Conservation (phyloP, 2,888 invertebrate species). For the Anthrax anthrax region DNA sequence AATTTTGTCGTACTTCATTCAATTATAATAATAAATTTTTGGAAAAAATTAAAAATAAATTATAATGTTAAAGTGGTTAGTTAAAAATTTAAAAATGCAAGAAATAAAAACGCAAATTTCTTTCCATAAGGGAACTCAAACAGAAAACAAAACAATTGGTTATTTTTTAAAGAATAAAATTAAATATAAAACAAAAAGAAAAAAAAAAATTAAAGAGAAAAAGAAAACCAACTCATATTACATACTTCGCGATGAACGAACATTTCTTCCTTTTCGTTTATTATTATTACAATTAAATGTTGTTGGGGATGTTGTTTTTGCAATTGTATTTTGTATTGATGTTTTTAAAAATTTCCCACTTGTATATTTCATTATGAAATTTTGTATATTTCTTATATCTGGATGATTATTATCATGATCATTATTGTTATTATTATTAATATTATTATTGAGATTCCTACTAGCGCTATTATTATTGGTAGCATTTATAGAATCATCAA, state of each 20-base stretch:
- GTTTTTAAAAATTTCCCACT: conserved; percentile 3
- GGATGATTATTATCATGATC: conserved; percentile 1
- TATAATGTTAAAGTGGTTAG: no score
- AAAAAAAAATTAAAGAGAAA: background rate
- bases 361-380: conserved; percentile 5
- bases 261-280: conserved; percentile 7
- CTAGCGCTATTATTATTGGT: conserved; percentile 2
- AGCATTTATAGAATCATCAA: no score
- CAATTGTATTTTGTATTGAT: background rate
- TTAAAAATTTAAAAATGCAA: no score
- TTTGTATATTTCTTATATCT: conserved; percentile 5
- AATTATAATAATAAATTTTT: no score
- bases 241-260: conserved; percentile 11
- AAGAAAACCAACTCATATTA: conserved; percentile 6
- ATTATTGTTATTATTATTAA: conserved; percentile 6
- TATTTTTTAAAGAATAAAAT: no score
- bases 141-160: no score
- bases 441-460: conserved; percentile 2
- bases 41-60: no score
- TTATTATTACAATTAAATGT: conserved; percentile 2
- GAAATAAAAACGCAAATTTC: no score
- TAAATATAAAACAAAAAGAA: background rate
- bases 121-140: no score
- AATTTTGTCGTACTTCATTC: no score
- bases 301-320: conserved; percentile 2